phyloP scores from a whole-genome alignment of 2,113 vertebrate genomes.

The Gobiocypris rarus region DNA sequence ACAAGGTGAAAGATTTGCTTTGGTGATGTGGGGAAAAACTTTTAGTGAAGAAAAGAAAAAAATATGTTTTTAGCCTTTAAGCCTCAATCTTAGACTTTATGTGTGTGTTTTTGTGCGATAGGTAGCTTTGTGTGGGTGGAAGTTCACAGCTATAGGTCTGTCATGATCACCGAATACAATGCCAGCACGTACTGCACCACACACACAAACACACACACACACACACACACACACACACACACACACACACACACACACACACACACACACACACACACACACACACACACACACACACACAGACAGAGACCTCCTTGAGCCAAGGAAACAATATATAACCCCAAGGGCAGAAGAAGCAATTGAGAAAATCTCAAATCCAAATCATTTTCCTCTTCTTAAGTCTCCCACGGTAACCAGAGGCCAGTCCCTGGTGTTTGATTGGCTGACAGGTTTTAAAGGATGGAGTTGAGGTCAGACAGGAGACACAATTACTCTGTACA shows the following conservation, averaged over 20 bases:
- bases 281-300: background rate
- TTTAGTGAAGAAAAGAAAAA: background rate
- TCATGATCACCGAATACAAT: conserved; percentile 25
- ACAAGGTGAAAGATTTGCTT: background rate
- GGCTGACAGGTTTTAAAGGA: conserved; percentile 20
- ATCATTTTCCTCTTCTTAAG: conserved; percentile 33
- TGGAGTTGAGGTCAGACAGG: conserved; percentile 33
- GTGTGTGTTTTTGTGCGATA: background rate
- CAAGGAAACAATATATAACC: conserved; percentile 29
- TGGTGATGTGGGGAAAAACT: conserved; percentile 8
- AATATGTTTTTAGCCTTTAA: conserved; percentile 22
- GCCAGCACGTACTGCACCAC: too few relatives aligned
- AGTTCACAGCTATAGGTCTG: conserved; percentile 25
- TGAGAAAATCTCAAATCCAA: conserved; percentile 35
- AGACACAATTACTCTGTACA: conserved; percentile 30
- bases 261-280: background rate
- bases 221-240: background rate
- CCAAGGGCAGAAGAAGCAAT: conserved; percentile 18
- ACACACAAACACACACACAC: background rate
- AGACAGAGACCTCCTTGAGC: conserved; percentile 4
- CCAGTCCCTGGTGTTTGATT: conserved; percentile 35
- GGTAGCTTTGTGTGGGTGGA: conserved; percentile 3
- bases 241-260: background rate
- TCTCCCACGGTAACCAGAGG: conserved; percentile 37
- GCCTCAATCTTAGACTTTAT: background rate